Base-by-base conservation (phyloP, 2,797 vertebrate genomes). In the Amblyraja radiata region DNA sequence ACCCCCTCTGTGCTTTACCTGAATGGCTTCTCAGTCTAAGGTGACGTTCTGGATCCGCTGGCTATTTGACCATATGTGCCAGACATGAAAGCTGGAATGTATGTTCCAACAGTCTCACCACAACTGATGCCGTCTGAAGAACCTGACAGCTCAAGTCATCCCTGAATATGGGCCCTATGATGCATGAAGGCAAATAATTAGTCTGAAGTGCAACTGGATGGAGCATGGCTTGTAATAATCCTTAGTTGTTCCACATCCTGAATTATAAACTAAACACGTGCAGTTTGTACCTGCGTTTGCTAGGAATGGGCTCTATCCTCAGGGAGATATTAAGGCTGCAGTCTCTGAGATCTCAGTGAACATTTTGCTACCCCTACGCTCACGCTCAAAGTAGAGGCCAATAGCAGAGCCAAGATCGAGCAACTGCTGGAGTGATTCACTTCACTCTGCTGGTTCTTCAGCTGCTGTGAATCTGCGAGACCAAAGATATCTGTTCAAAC, bases 161-260 rank as follows among this genome's bases (percentile, higher is more conserved):
- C n/a, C 63, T 88, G 63, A 88, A 68, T 88, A 68, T 68, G 63
- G 63, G 21, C 63, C 63, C 21, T 63, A 65, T 68, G 84, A 68
- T 88, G 61, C 32, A 65, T 18, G 18, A 88, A 88, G 84, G 21
- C 84, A 88, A 36, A 32, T 61, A 88, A 88, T 32, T 88, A 65
- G 61, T 36, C 14, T 88, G 84, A 68, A 88, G 84, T 68, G 63
- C 84, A 88, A 32, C n/a, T 65, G 32, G 16, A 36, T 18, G n/a
- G 63, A 88, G 68, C 63, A 18, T 23, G 11, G 61, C 63, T 68
- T 88, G 39, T 32, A 16, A 21, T 88, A 68, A 36, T 68, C 63
- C 36, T 68, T 23, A 68, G n/a, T 32, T 23, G n/a, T 61, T 28
- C 5, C 61, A 13, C n/a, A 28, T n/a, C 58, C 28, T 16, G 61